phyloP scores from a whole-genome alignment of 2,888 invertebrate genomes.

The Quadriops clusia region DNA sequence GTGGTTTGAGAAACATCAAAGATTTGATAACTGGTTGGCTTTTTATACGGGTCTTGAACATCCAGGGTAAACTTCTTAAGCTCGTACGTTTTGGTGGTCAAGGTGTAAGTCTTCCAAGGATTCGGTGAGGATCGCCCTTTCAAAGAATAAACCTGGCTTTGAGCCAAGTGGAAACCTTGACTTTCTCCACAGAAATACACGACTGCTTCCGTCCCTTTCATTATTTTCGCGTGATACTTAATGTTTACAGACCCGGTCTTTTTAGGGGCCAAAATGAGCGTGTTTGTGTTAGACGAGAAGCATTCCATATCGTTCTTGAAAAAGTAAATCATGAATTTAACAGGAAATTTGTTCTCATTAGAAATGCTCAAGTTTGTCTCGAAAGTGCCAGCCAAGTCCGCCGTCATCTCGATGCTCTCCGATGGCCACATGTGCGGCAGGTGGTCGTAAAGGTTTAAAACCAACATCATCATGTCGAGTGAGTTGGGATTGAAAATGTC shows the following conservation, averaged over 20 bases:
- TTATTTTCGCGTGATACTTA: constrained; percentile 8
- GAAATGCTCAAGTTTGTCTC: constrained; percentile 1
- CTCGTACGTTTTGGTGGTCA: constrained; percentile 2
- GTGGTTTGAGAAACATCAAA: background rate
- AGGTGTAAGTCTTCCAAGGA: background rate
- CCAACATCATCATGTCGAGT: constrained; percentile 3
- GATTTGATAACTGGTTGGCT: constrained; percentile 4
- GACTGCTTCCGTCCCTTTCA: background rate
- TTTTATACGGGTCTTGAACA: constrained; percentile 7
- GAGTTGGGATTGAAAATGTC: constrained; percentile 4
- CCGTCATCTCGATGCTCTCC: constrained; percentile 5
- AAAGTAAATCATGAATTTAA: constrained; percentile 5
- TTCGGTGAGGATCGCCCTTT: constrained; percentile 8
- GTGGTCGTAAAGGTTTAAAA: constrained; percentile 7
- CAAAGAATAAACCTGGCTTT: constrained; percentile 5
- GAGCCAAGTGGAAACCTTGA: constrained; percentile 8
- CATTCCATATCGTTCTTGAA: constrained; percentile 6
- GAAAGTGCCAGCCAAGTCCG: constrained; percentile 1
- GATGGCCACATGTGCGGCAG: constrained; percentile 9
- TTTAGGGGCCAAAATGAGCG: constrained; percentile 4
- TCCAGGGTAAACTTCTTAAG: constrained; percentile 1
- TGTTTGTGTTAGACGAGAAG: constrained; percentile 3
- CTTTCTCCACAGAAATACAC: constrained; percentile 9
- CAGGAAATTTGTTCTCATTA: constrained; percentile 6
- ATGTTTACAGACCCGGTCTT: background rate